Percentiles rank a stretch among this genome's conserved stretches.
Evolutionary conservation across 2,113 vertebrate genomes (phyloP).

Genomic region (Cranoglanis bouderius): DNA sequence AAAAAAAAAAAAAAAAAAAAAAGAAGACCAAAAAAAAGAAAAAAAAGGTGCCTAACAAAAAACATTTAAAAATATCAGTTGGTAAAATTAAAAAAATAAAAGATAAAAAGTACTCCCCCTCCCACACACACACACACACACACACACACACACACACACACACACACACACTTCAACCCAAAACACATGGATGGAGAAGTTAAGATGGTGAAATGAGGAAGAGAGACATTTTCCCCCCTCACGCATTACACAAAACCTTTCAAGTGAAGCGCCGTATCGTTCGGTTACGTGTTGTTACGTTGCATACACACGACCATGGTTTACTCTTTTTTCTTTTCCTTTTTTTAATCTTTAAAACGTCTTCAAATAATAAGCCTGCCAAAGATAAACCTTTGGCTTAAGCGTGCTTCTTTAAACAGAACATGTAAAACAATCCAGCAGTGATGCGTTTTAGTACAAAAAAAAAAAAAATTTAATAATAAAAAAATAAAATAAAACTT

Average conservation of each 20-base stretch:
- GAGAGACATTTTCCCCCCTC: conserved; percentile 35
- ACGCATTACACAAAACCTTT: conserved; percentile 53
- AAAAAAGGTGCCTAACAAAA: neutral
- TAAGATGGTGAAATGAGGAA: neutral
- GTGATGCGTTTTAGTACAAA: conserved; percentile 54
- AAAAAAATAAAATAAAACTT: too few species aligned
- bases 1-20: neutral
- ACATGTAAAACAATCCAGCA: conserved; percentile 60
- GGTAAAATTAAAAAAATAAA: neutral
- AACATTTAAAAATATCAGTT: neutral
- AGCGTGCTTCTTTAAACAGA: conserved; percentile 58
- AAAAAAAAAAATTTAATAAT: conserved; percentile 4
- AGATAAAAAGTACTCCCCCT: neutral
- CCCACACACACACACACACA: too few species aligned
- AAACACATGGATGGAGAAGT: neutral
- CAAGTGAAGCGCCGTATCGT: neutral
- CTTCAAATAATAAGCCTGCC: conserved; percentile 63
- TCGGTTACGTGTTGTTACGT: conserved; percentile 47
- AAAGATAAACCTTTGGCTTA: conserved; percentile 22
- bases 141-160: too few species aligned
- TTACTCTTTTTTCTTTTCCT: conserved; percentile 61
- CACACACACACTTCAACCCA: neutral
- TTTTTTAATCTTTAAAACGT: conserved; percentile 62
- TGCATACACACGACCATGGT: conserved; percentile 72
- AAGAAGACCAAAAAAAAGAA: neutral